Conservation (phyloP, 2,113 vertebrate genomes). For the Hippocampus zosterae region DNA sequence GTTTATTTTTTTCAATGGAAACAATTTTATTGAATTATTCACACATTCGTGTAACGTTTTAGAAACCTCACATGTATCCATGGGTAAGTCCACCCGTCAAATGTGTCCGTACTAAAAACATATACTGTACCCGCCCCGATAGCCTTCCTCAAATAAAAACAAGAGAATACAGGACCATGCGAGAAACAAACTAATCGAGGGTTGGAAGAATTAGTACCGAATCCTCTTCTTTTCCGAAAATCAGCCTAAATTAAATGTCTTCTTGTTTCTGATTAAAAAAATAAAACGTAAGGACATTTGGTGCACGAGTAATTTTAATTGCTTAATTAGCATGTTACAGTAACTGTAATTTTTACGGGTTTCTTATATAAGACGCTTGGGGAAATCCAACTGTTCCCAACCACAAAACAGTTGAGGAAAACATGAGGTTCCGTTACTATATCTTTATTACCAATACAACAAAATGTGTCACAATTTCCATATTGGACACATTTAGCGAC, state of each 20-base stretch:
- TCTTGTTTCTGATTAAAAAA: too few relatives aligned
- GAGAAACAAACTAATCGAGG: background rate
- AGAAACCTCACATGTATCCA: slow-evolving; percentile 61
- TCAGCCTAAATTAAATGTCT: background rate
- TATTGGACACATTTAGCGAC: background rate
- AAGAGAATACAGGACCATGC: background rate
- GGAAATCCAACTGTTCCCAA: background rate
- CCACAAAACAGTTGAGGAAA: background rate
- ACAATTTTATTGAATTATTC: background rate
- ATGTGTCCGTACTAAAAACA: slow-evolving; percentile 25
- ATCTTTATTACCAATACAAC: background rate
- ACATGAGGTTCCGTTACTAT: background rate
- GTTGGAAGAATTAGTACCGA: too few relatives aligned
- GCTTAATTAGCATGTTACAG: too few relatives aligned
- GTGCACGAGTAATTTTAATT: too few relatives aligned
- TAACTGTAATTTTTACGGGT: too few relatives aligned
- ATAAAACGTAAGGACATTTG: background rate
- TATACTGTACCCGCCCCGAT: slow-evolving; percentile 10
- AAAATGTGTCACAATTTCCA: background rate
- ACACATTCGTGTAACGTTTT: background rate
- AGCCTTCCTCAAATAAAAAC: slow-evolving; percentile 30
- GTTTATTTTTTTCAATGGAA: background rate
- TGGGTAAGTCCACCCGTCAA: slow-evolving; percentile 24
- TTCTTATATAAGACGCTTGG: too few relatives aligned
- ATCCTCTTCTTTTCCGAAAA: background rate